Conservation (phyloP, 1,140 invertebrate species). For the Tigriopus japonicus region DNA sequence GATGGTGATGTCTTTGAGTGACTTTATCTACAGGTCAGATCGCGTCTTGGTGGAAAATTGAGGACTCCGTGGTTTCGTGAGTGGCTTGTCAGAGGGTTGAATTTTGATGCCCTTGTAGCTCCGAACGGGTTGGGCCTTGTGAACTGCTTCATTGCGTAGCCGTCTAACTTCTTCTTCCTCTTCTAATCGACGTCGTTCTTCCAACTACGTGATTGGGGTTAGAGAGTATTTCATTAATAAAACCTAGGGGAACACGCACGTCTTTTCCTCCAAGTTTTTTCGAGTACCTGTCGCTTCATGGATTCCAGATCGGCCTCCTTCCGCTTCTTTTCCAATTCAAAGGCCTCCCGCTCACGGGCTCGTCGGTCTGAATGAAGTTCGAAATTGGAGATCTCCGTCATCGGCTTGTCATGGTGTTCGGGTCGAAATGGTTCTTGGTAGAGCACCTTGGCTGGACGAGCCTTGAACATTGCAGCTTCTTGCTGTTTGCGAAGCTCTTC, state of each 20-base stretch:
- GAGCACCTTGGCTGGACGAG: background rate
- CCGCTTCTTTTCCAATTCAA: background rate
- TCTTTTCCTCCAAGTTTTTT: too few species aligned
- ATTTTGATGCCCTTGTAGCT: conserved; percentile 25
- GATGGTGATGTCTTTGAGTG: too few species aligned
- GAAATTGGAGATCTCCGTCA: background rate
- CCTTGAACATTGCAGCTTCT: background rate
- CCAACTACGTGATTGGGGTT: conserved; percentile 12
- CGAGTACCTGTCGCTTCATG: too few species aligned
- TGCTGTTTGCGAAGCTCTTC: background rate
- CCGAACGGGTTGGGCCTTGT: conserved; percentile 27
- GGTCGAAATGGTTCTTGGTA: background rate
- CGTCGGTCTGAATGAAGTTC: conserved; percentile 1
- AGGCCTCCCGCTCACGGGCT: background rate
- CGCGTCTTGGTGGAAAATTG: conserved; percentile 22
- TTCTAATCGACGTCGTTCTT: conserved; percentile 19
- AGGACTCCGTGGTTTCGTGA: conserved; percentile 26
- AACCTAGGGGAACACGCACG: too few species aligned
- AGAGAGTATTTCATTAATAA: too few species aligned
- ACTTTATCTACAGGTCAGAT: too few species aligned
- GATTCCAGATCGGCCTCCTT: background rate
- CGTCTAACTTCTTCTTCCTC: conserved; percentile 24
- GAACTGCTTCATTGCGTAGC: conserved; percentile 25
- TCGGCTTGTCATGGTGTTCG: background rate
- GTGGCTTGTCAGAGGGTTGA: conserved; percentile 23